Evolutionary conservation across 2,797 vertebrate genomes (phyloP).

Genomic region (Aplochiton taeniatus): DNA sequence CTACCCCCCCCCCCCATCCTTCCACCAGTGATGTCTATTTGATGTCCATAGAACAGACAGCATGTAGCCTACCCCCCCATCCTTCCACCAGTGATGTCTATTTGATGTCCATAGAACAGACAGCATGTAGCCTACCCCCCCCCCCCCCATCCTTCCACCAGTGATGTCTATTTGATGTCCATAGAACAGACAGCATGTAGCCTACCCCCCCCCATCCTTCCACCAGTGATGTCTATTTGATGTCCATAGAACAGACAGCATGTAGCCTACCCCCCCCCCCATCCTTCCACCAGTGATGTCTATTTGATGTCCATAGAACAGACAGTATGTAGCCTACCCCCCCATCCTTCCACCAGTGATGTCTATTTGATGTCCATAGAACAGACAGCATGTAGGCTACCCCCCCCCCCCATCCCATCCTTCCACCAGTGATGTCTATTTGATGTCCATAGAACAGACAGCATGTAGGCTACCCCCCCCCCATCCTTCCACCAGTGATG

Average conservation of each 20-base stretch:
- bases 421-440: conserved; percentile 52
- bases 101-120: conserved; percentile 41
- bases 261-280: no score
- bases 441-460: conserved; percentile 33
- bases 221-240: conserved; percentile 55
- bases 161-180: conserved; percentile 53
- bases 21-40: conserved; percentile 55
- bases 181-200: neutral
- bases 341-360: no score
- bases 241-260: conserved; percentile 17
- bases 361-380: conserved; percentile 49
- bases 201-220: no score
- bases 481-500: no score
- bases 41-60: conserved; percentile 25
- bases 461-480: no score
- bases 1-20: no score
- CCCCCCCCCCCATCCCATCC: no score
- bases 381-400: neutral
- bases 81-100: no score
- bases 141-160: no score
- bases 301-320: conserved; percentile 43
- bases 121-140: no score
- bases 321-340: neutral
- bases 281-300: no score
- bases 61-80: no score